Base-by-base conservation (phyloP, 2,113 vertebrate species). In the Merops nubicus region DNA sequence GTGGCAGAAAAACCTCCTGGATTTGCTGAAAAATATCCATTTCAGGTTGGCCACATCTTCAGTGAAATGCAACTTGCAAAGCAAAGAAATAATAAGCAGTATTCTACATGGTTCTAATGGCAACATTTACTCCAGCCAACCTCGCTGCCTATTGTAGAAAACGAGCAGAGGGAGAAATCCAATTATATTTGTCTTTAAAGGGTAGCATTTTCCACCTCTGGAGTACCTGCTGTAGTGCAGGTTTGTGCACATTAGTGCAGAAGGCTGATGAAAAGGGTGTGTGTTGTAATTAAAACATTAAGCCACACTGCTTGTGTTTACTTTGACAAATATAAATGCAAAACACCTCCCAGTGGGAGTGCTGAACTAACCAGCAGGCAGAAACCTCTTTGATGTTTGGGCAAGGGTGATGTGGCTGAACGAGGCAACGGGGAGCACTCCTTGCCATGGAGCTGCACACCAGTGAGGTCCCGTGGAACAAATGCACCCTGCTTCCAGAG, bases 291-390 rank as follows among this genome's bases (percentile, higher is more conserved):
- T 95, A 92, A 84, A 83, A 81, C 51, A 70, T 47, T 62, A 70
- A 96, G 40, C 47, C 43, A 86, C 21, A 59, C 14, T 4, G 5
- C 69, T 56, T 51, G 19, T 78, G 68, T 84, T 89, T 85, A 89
- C 73, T 95, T 69, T 54, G 56, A 50, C 86, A 94, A 92, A 69
- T 40, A 93, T 73, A 96, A 96, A 91, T 31, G 26, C 51, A 42
- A 67, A 77, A 42, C 72, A 42, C 45, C 57, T 84, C n/a, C 51
- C 80, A 81, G 60, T 33, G 62, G 88, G 82, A 85, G 73, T 77
- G 86, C 79, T 57, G 80, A 95, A 83, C 40, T n/a, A 74, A 72
- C 29, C 1, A 20, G 29, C 0, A 0, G 53, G 57, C 42, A 15
- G 59, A 90, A 29, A 85, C 23, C 25, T 76, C 51, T 82, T 40